phyloP scores from a whole-genome alignment of 2,797 vertebrate species.

The Gymnocypris eckloni region DNA sequence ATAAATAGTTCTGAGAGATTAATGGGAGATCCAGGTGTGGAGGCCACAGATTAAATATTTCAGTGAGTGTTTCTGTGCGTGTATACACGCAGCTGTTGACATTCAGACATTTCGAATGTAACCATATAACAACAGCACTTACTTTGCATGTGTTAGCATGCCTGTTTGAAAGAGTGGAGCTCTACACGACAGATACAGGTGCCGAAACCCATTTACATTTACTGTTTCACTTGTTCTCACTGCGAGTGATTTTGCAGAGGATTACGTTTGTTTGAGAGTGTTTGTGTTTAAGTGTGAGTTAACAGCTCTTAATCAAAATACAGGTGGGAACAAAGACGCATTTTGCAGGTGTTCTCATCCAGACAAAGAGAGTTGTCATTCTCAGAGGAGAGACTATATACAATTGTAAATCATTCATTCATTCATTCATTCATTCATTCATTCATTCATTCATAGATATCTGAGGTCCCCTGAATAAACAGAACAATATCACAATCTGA shows the following conservation, averaged over 20 bases:
- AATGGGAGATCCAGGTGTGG: constrained; percentile 38
- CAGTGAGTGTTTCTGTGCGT: constrained; percentile 25
- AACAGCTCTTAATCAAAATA: constrained; percentile 39
- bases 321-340: constrained; percentile 12
- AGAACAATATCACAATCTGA: neutral
- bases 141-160: constrained; percentile 33
- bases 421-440: too few species aligned
- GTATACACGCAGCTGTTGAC: constrained; percentile 33
- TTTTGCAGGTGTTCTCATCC: constrained; percentile 38
- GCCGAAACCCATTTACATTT: constrained; percentile 37
- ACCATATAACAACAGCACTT: constrained; percentile 22
- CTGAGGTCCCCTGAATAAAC: neutral
- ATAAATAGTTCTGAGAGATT: constrained; percentile 31
- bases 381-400: too few species aligned
- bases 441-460: neutral
- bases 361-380: neutral
- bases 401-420: too few species aligned
- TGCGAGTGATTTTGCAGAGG: neutral
- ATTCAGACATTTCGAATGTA: constrained; percentile 24
- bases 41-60: constrained; percentile 28
- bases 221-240: constrained; percentile 29
- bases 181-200: constrained; percentile 16
- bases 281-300: constrained; percentile 37
- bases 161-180: constrained; percentile 17
- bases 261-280: neutral